Base-by-base conservation (phyloP, 2,113 vertebrate genomes). In the Festucalex cinctus region DNA sequence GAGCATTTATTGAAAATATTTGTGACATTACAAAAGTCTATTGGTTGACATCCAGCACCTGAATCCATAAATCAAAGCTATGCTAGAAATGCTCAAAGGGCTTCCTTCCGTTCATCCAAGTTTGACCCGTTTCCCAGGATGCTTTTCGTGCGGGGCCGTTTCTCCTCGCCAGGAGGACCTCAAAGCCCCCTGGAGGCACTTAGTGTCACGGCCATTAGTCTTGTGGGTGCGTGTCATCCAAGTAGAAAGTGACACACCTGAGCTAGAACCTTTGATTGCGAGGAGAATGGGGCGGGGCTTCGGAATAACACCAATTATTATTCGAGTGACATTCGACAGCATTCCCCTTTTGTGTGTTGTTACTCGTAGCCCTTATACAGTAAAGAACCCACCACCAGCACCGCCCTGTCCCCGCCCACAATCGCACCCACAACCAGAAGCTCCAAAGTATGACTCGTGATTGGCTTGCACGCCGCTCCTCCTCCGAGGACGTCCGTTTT, bases 221-320 rank as follows among this genome's bases (percentile, higher is more conserved):
- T 57, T 5, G 54, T 8, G 26, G 1, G 54, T 32, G 26, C 26
- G 28, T 26, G 26, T 32, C 73, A 69, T 61, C 19, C 70, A 72
- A 84, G 84, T 89, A 87, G 83, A 89, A 88, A 88, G 78, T 72
- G 81, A 82, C 84, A 87, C 86, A 90, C 92, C 91, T 93, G 92
- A 93, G 92, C 90, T 88, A 80, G 74, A 78, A 28, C 79, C 81
- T 75, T 66, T 72, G 69, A 81, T 66, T 70, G 69, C 76, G 43
- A 76, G 73, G 76, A 69, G 62, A 63, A 75, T 81, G 83, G 59
- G 68, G 74, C 69, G 51, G 70, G 77, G 75, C 78, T 74, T 51
- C 26, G 16, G 16, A 13, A 57, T 80, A 69, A 74, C 65, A 80
- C 78, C 66, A 68, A 79, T 88, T 83, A 87, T 89, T 84, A 86